Conservation (phyloP, 2,888 invertebrate species). For the Nowickia ferox region DNA sequence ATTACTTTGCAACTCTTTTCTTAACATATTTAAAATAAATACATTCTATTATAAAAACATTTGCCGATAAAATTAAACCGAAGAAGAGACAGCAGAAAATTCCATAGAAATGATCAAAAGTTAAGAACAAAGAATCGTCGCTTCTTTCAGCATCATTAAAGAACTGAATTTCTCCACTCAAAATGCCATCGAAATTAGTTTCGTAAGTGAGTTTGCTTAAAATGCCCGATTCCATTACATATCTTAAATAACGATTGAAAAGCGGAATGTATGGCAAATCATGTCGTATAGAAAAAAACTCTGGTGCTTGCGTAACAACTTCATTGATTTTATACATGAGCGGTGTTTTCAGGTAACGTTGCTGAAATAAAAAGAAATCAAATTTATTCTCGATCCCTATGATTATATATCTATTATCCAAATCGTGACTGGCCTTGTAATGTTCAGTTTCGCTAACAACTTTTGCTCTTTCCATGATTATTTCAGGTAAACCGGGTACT, state of each 20-base stretch:
- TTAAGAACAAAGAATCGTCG: neutral
- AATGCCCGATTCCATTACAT: slow-evolving; percentile 34
- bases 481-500: neutral
- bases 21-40: neutral
- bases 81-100: neutral
- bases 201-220: neutral
- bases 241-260: slow-evolving; percentile 29
- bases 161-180: slow-evolving; percentile 27
- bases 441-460: neutral
- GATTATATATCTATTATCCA: neutral
- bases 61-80: neutral
- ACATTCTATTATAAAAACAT: slow-evolving; percentile 2
- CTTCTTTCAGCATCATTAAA: neutral
- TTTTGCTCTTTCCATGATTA: neutral
- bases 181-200: slow-evolving; percentile 18
- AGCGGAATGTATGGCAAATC: slow-evolving; percentile 28
- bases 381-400: slow-evolving; percentile 15
- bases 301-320: neutral
- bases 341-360: slow-evolving; percentile 33
- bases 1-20: neutral
- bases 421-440: neutral
- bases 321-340: slow-evolving; percentile 25
- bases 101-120: neutral
- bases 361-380: slow-evolving; percentile 39
- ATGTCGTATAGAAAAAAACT: neutral